Evolutionary conservation across 1,140 invertebrate species (phyloP).

Genomic region (Polypedilum vanderplanki): DNA sequence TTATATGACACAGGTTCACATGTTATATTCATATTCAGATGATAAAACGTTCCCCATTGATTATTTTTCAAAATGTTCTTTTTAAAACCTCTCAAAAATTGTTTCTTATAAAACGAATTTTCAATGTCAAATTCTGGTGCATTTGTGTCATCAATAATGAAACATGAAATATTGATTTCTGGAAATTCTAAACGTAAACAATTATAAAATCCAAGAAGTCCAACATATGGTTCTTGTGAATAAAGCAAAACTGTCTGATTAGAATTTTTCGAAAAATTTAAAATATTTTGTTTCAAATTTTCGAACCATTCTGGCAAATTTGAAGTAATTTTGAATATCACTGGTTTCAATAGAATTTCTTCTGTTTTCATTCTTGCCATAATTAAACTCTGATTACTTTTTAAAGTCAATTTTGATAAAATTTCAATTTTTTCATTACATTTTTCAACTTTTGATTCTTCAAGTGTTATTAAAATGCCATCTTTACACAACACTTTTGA

Average conservation of each 20-base stretch:
- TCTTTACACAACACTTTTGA: too few relatives aligned
- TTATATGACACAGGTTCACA: conserved; percentile 48
- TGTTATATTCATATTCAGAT: conserved; percentile 43
- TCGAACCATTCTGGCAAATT: conserved; percentile 40
- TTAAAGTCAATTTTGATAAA: too few relatives aligned
- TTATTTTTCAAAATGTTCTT: conserved; percentile 56
- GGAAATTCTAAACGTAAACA: conserved; percentile 54
- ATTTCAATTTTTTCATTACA: too few relatives aligned
- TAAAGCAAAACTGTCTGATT: conserved; percentile 38
- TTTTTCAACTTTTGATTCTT: too few relatives aligned
- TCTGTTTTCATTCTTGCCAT: conserved; percentile 35
- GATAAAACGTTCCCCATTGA: conserved; percentile 59
- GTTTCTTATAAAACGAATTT: conserved; percentile 45
- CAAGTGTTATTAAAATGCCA: too few relatives aligned
- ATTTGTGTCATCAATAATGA: conserved; percentile 47
- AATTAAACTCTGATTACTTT: not conserved
- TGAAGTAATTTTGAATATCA: conserved; percentile 37
- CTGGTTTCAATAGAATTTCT: conserved; percentile 39
- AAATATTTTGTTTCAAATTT: too few relatives aligned
- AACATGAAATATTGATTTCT: conserved; percentile 39
- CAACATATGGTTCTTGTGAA: conserved; percentile 46
- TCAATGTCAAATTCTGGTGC: conserved; percentile 47
- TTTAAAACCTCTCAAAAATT: conserved; percentile 54
- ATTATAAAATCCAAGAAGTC: conserved; percentile 69
- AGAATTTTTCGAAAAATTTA: conserved; percentile 40